Conservation (phyloP, 2,797 vertebrate genomes). For the Clarias laeviceps region DNA sequence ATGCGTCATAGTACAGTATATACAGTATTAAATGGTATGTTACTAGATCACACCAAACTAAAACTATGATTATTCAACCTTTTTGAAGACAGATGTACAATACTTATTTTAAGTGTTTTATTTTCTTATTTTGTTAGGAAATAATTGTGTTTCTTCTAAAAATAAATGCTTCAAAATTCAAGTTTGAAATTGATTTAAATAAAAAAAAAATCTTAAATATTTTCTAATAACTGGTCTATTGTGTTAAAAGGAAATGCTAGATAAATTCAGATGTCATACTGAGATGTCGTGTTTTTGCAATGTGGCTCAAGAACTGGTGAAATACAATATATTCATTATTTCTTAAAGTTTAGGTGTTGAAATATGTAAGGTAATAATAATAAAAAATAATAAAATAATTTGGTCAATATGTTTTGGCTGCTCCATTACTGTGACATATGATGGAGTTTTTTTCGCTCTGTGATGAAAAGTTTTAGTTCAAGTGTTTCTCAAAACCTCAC, state of each 20-base stretch:
- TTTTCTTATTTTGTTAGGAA: neutral
- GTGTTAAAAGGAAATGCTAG: neutral
- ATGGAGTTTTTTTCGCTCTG: too few species aligned
- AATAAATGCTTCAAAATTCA: neutral
- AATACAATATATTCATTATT: neutral
- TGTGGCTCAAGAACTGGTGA: too few species aligned
- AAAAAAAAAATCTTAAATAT: neutral
- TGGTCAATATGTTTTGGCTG: too few species aligned
- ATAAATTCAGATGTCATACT: neutral
- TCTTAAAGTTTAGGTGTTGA: neutral
- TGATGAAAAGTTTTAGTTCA: neutral
- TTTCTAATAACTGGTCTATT: neutral
- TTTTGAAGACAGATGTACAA: neutral
- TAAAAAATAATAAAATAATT: too few species aligned
- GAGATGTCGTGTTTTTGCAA: neutral
- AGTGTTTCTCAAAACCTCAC: neutral
- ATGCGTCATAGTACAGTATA: too few species aligned
- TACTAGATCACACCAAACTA: too few species aligned
- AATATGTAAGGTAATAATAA: neutral
- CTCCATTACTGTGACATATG: too few species aligned
- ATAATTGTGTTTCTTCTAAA: neutral
- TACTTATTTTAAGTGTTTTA: neutral
- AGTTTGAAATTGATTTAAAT: neutral
- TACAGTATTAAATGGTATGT: too few species aligned
- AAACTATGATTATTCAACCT: too few species aligned